Conservation (phyloP, 2,888 invertebrate genomes). For the Nemapogon koenigi region DNA sequence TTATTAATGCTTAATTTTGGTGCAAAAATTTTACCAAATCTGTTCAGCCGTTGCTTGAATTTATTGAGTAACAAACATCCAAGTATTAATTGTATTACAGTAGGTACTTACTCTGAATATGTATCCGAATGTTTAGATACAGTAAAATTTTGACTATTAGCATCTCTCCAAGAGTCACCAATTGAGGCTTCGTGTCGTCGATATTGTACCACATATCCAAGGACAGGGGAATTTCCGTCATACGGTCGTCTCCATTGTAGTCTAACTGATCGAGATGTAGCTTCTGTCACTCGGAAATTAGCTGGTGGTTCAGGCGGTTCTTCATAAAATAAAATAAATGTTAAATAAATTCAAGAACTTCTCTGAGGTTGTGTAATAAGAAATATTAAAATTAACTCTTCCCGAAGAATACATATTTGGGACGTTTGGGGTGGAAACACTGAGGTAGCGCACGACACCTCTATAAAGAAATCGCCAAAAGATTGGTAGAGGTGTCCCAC, state of each 20-base stretch:
- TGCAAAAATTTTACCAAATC: no score
- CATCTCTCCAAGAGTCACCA: slow-evolving; percentile 63
- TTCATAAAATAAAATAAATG: slow-evolving; percentile 28
- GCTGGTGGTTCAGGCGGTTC: slow-evolving; percentile 79
- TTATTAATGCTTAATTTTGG: no score
- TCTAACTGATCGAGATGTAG: slow-evolving; percentile 68
- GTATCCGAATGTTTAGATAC: slow-evolving; percentile 40
- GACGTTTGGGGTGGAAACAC: no score
- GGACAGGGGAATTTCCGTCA: slow-evolving; percentile 72
- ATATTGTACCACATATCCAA: slow-evolving; percentile 71
- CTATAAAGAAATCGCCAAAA: no score
- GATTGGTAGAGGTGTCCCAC: no score
- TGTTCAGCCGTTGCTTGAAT: no score
- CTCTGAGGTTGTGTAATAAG: no score
- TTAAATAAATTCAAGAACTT: no score
- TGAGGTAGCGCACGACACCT: no score
- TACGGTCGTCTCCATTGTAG: slow-evolving; percentile 70
- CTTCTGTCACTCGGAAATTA: slow-evolving; percentile 69
- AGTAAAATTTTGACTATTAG: slow-evolving; percentile 65
- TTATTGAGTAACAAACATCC: no score
- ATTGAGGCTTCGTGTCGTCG: slow-evolving; percentile 52
- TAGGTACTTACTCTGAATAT: slow-evolving; percentile 40
- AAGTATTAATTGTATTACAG: not conserved
- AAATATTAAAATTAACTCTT: no score
- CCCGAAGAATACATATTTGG: no score